A percentile compares a stretch with the other conserved stretches of the same genome.
Evolutionary conservation across 2,113 vertebrate species (phyloP).

Genomic region (Nesoenas mayeri): DNA sequence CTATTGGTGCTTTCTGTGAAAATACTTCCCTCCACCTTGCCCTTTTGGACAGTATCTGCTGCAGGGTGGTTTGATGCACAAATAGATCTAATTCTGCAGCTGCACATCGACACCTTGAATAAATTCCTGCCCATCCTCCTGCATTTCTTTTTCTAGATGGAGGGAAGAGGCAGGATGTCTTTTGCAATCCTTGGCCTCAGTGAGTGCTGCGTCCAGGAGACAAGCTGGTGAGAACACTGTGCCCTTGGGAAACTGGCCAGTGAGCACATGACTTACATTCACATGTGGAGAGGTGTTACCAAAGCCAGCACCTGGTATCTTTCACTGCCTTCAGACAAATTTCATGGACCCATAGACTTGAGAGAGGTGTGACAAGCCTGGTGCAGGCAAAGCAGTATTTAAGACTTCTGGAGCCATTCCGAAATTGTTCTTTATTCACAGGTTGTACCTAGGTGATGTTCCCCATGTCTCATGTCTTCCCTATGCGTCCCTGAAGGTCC

Average conservation of each 20-base stretch:
- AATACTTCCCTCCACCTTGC: fast-evolving
- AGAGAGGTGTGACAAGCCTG: not conserved
- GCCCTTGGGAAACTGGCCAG: not conserved
- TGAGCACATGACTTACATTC: not conserved
- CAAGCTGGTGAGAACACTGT: not conserved
- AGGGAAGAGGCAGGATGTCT: not conserved
- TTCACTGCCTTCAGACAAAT: not conserved
- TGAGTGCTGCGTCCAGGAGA: not conserved
- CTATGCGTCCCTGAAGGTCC: not conserved
- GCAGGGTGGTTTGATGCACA: not conserved
- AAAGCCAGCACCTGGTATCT: not conserved
- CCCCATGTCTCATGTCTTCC: not conserved
- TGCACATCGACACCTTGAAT: not conserved
- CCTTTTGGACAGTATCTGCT: not conserved
- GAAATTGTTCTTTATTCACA: not conserved
- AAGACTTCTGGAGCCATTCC: not conserved
- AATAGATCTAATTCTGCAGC: not conserved
- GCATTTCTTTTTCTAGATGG: not conserved
- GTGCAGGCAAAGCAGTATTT: not conserved
- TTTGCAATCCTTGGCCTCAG: not conserved
- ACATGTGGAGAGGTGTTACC: not conserved
- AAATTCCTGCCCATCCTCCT: not conserved
- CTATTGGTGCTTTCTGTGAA: not conserved
- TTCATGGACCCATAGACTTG: not conserved
- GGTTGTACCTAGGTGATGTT: not conserved